Percentiles rank a stretch among this genome's conserved stretches.
Evolutionary conservation across 2,113 vertebrate species (phyloP).

Genomic region (Kryptolebias marmoratus): DNA sequence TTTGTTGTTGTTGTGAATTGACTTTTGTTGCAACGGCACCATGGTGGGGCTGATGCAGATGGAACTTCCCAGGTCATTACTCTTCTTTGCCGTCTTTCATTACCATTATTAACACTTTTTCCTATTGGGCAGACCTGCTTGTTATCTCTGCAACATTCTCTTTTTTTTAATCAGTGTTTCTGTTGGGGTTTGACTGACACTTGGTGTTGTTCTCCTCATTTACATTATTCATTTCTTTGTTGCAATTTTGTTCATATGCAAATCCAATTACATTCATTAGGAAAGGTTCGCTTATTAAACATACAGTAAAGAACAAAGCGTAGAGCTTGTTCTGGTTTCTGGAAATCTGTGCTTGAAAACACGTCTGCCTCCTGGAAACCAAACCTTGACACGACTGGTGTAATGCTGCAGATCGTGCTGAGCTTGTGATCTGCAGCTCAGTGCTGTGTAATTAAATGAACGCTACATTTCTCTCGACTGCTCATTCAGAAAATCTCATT

Average conservation of each 20-base stretch:
- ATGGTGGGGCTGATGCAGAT: neutral
- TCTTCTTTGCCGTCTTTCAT: neutral
- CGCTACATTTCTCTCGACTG: conserved; percentile 57
- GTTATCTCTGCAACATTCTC: conserved; percentile 6
- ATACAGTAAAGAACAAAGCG: conserved; percentile 33
- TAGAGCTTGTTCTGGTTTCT: conserved; percentile 20
- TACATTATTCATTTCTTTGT: conserved; percentile 52
- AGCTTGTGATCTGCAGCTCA: conserved; percentile 22
- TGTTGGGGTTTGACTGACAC: neutral
- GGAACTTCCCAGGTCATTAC: conserved; percentile 5
- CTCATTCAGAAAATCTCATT: conserved; percentile 70
- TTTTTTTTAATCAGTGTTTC: conserved; percentile 21
- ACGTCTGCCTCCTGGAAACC: conserved; percentile 36
- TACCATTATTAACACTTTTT: neutral
- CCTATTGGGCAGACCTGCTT: neutral
- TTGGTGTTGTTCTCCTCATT: conserved; percentile 19
- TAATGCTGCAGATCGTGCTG: conserved; percentile 26
- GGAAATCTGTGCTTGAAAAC: conserved; percentile 34
- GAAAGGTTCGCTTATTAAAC: conserved; percentile 61
- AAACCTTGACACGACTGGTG: conserved; percentile 25
- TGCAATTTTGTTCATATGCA: conserved; percentile 44
- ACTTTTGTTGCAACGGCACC: neutral
- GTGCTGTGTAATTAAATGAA: conserved; percentile 62
- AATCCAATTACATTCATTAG: conserved; percentile 56
- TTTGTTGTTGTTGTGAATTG: too few species aligned